Evolutionary conservation across 2,797 vertebrate genomes (phyloP), one percentile per base, ranked within the genome.

Genomic region (Microhierax caerulescens): DNA sequence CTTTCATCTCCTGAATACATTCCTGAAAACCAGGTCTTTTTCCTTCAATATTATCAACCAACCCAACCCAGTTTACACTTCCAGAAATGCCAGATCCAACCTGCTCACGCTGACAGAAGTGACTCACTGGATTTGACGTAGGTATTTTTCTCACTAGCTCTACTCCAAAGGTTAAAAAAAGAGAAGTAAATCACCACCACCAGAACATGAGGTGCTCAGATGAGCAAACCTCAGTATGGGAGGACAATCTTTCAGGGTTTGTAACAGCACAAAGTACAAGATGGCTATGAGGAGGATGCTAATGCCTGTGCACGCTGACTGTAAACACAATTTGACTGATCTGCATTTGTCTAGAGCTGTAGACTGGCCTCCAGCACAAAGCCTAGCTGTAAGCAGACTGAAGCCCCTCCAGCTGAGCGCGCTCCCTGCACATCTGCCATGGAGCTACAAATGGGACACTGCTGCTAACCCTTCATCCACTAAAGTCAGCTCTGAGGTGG

Each of bases 321-420:
- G 45, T 5, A 53, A 37, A 41, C 0, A 0, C 36, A 51, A 43
- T 21, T 13, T 41, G 61, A 34, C 1, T 27, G n/a, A 57, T 15
- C 34, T 20, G 60, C 0, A 2, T 21, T 37, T 67, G 69, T 12
- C 43, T n/a, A 30, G 47, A 61, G 78, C 1, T 65, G 37, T 64
- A 65, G 39, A 11, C 27, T 13, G 63, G 21, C 11, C 45, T 36
- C 59, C 47, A 34, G 64, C 67, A 79, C 2, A 0, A 22, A 51
- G 47, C 50, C 54, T 13, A 20, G 45, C 14, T 2, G 7, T 4
- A 11, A 54, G 9, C n/a, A 1, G 4, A 11, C 0, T 7, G 45
- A 3, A 1, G n/a, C 1, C 3, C 37, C 59, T 63, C 39, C 23
- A 57, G 51, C 51, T 30, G 60, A 74, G 51, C 59, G 54, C 36